Evolutionary conservation across 2,797 vertebrate genomes (phyloP), one percentile per base, ranked within the genome.

Genomic region (Spea hammondii): DNA sequence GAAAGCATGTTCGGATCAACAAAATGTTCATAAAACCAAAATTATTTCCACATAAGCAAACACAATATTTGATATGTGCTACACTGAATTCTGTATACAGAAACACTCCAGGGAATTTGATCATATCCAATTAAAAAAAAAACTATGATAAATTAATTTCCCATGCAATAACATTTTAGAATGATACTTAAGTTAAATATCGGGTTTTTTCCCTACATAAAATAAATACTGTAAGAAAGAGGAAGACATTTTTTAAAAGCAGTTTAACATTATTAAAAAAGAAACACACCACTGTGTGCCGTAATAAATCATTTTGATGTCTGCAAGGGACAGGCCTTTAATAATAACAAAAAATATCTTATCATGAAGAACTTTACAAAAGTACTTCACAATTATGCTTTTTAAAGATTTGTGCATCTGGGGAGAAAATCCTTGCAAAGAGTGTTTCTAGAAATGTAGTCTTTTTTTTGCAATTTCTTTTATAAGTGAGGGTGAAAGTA

Each of bases 321-420:
- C 72, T 65, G 59, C 65, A 80, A 80, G 59, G 74, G 78, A 79
- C 78, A 79, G 64, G 72, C 53, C 57, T 69, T 69, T 70, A 76
- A 76, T 80, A 76, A 70, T 55, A 80, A 66, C 57, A 79, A 79
- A 75, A 72, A 79, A 69, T 76, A 75, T 80, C 73, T 80, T 75
- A 80, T 80, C 73, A 76, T 65, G 49, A 59, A 65, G 67, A 80
- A 60, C 17, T 60, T 76, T 80, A 70, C 73, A 79, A 32, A 76
- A 50, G 53, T 65, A 66, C 60, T 65, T 80, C 76, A 65, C 79
- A 80, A 70, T 80, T 80, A 79, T 47, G 65, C 50, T 71, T 70
- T 65, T 72, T 65, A 51, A 71, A 80, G 50, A 76, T 70, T 76
- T 71, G 72, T 53, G 12, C 51, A 17, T 70, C 50, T 9, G 47